A percentile compares a stretch with the other conserved stretches of the same genome.
phyloP scores from a whole-genome alignment of 53 echinoderm and acorn worm genomes.

The Astropecten irregularis region DNA sequence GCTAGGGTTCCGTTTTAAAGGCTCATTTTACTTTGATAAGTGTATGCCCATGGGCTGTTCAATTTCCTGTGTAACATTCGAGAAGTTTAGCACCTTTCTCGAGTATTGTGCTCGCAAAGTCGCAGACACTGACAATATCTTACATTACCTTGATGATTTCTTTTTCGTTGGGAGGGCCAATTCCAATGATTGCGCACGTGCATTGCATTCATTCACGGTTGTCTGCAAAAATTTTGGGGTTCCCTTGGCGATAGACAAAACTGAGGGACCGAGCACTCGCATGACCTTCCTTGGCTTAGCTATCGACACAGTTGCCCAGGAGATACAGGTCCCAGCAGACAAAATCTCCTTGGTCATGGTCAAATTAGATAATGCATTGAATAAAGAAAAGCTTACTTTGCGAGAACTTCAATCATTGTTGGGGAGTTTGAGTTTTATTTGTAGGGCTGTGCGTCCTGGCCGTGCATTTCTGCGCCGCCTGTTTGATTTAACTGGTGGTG shows the following conservation, averaged over 20 bases:
- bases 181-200: not conserved
- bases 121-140: not conserved
- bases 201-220: not conserved
- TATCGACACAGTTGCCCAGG: not conserved
- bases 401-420: too few species aligned
- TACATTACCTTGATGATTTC: constrained; percentile 12
- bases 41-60: not conserved
- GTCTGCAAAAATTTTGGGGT: too few species aligned
- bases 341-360: not conserved
- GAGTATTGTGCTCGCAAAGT: too few species aligned
- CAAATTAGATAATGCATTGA: not conserved
- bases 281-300: not conserved
- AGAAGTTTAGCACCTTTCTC: too few species aligned
- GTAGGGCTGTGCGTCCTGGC: too few species aligned
- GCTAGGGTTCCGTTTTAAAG: not conserved
- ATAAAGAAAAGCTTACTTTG: too few species aligned
- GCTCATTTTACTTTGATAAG: not conserved
- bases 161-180: too few species aligned
- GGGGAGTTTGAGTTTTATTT: too few species aligned
- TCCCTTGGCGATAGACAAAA: not conserved
- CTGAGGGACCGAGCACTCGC: not conserved
- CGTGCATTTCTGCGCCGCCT: too few species aligned
- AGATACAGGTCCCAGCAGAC: not conserved
- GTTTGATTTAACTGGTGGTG: too few species aligned
- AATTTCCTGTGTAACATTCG: not conserved